phyloP scores from a whole-genome alignment of 2,113 vertebrate genomes.

The Solenodon paradoxus region DNA sequence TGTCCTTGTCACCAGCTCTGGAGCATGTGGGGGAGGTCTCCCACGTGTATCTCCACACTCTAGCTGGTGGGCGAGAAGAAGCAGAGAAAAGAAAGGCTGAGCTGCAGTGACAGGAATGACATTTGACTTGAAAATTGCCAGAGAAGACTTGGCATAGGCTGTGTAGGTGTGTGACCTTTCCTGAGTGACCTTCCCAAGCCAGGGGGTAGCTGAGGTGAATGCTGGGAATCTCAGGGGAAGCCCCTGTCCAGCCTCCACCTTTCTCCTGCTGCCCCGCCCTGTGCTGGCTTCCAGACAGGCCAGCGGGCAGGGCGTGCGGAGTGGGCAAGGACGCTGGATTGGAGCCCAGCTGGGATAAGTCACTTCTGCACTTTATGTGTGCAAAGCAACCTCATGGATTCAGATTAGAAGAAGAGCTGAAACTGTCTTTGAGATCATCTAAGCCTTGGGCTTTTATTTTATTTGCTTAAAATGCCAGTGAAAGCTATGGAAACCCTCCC shows the following conservation, averaged over 20 bases:
- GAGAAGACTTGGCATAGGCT: conserved; percentile 58
- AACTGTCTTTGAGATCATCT: neutral
- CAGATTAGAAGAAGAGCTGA: neutral
- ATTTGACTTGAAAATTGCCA: conserved; percentile 75
- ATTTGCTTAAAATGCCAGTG: neutral
- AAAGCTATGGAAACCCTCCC: neutral
- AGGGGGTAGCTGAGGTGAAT: neutral
- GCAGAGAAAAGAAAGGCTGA: conserved; percentile 44
- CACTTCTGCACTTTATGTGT: neutral
- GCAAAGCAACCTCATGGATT: neutral
- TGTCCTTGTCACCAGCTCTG: neutral
- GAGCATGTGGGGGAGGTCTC: conserved; percentile 31
- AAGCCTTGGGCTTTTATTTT: neutral
- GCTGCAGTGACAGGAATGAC: conserved; percentile 69
- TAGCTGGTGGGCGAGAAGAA: conserved; percentile 55
- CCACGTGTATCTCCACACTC: conserved; percentile 29
- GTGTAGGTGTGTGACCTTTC: conserved; percentile 40
- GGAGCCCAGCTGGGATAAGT: neutral
- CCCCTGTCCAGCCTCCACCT: neutral
- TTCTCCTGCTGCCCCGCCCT: neutral
- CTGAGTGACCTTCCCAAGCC: conserved; percentile 48
- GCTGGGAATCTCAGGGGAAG: neutral
- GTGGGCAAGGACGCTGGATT: neutral
- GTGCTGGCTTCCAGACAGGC: neutral
- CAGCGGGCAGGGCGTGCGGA: rapidly evolving